These are phyloP conservation scores for Poicephalus meyeri DNA, from an alignment of 2,113 vertebrate genomes.

Conservation along the genomic window DNA sequence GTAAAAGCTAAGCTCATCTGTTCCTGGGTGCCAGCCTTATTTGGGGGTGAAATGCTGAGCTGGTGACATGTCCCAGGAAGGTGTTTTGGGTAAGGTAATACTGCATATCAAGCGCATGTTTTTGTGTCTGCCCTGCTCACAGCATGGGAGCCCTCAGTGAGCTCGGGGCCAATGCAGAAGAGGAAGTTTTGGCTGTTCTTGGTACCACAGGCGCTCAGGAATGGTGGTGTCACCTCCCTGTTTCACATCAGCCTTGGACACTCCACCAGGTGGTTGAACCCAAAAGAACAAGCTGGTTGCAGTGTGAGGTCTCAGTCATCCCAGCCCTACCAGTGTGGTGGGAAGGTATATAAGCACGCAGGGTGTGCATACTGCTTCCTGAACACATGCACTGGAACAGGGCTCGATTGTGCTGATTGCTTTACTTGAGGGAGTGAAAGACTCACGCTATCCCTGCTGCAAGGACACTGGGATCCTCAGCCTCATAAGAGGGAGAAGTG, in stretches of 20 bases:
- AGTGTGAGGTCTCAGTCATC: background rate
- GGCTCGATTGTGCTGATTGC: background rate
- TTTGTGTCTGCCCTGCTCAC: background rate
- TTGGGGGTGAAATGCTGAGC: background rate
- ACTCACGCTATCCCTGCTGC: background rate
- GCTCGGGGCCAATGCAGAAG: fast-evolving
- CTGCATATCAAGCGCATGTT: fast-evolving
- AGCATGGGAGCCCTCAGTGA: fast-evolving
- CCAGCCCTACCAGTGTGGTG: fast-evolving
- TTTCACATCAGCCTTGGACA: background rate
- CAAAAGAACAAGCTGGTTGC: background rate
- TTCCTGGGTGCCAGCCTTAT: background rate
- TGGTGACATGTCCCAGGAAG: background rate
- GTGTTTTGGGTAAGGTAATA: background rate
- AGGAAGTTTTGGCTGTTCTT: background rate
- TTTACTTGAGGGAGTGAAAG: background rate
- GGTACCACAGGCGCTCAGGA: background rate
- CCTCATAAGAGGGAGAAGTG: background rate
- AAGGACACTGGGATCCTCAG: background rate
- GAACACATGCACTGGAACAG: background rate
- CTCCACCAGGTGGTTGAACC: fast-evolving
- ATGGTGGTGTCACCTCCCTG: background rate
- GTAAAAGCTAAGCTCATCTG: background rate
- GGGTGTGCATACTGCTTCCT: background rate
- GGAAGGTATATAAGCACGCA: background rate